Evolutionary conservation across 2,888 invertebrate genomes (phyloP).

Genomic region (Drosophila stalkeri): DNA sequence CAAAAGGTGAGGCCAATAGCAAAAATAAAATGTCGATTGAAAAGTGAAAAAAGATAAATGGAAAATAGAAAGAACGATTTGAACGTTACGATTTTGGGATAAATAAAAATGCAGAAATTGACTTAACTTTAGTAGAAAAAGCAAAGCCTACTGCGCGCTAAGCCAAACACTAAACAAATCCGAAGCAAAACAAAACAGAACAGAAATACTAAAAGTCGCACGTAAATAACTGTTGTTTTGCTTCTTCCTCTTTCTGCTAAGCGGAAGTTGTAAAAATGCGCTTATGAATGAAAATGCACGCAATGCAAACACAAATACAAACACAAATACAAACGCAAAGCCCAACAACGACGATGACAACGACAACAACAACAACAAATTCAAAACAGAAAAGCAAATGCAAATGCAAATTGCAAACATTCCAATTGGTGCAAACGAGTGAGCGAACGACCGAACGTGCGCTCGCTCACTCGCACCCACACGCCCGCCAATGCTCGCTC

Average conservation of each 20-base stretch:
- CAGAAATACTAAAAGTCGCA: neutral
- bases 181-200: neutral
- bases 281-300: constrained; percentile 77
- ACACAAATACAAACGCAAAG: constrained; percentile 45
- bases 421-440: constrained; percentile 36
- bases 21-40: constrained; percentile 5
- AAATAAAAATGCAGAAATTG: neutral
- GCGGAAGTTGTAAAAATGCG: constrained; percentile 45
- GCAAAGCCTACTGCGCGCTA: constrained; percentile 36
- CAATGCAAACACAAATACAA: constrained; percentile 55
- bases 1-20: neutral
- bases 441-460: neutral
- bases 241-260: neutral
- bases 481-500: constrained; percentile 3
- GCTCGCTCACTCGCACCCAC: constrained; percentile 12
- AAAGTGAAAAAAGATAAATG: neutral
- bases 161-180: neutral
- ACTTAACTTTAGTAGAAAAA: neutral
- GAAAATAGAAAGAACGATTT: neutral
- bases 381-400: constrained; percentile 25
- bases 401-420: constrained; percentile 56
- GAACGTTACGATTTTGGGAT: constrained; percentile 17
- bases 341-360: neutral
- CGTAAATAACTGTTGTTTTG: constrained; percentile 28
- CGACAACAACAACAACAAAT: constrained; percentile 3